These are phyloP conservation scores for Theocolax elegans DNA, from an alignment of 1,140 invertebrate genomes.

Conservation along the genomic window DNA sequence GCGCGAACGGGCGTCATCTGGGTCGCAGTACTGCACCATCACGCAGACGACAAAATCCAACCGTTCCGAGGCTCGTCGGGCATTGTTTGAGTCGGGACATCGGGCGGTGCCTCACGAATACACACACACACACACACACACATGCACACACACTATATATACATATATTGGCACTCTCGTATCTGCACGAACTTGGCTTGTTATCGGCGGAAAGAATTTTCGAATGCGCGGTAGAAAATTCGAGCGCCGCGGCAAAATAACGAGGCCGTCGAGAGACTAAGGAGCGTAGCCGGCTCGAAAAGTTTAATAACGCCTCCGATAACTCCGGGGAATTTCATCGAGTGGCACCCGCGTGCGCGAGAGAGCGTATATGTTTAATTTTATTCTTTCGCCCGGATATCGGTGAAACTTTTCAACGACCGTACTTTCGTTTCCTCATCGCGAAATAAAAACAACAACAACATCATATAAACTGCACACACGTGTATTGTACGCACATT, in stretches of 20 bases:
- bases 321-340: background rate
- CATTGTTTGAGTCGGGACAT: slow-evolving; percentile 12
- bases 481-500: no score
- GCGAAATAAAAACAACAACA: no score
- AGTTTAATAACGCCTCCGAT: slow-evolving; percentile 22
- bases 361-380: slow-evolving; percentile 11
- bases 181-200: slow-evolving; percentile 20
- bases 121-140: background rate
- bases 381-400: background rate
- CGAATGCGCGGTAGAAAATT: slow-evolving; percentile 11
- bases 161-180: background rate
- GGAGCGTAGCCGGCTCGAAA: background rate
- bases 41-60: background rate
- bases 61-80: background rate
- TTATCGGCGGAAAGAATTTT: slow-evolving; percentile 26
- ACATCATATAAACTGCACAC: no score
- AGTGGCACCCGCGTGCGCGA: background rate
- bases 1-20: background rate
- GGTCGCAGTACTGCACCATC: background rate
- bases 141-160: background rate
- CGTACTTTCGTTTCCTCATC: background rate
- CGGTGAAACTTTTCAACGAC: background rate
- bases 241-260: background rate
- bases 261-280: background rate
- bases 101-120: background rate